These are phyloP conservation scores for Heteractis magnifica DNA, from an alignment of 92 coral and sea anemone genomes.

Conservation along the genomic window DNA sequence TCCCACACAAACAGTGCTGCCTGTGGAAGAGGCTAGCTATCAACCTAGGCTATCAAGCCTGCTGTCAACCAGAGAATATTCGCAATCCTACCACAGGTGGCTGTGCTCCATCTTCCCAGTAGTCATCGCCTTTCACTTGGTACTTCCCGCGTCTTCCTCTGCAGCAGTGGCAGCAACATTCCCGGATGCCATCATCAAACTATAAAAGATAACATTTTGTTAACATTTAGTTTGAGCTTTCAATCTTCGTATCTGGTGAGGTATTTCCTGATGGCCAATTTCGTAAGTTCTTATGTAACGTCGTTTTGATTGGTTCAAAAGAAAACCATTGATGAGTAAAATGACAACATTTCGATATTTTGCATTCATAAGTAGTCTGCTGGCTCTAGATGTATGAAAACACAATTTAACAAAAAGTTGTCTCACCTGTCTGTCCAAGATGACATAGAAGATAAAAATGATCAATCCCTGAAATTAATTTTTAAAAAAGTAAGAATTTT, in stretches of 20 bases:
- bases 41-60: no score
- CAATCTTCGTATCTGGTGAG: background rate
- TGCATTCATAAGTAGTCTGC: no score
- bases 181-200: slow-evolving; percentile 77
- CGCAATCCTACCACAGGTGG: background rate
- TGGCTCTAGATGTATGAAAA: no score
- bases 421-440: slow-evolving; percentile 79
- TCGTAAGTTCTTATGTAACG: no score
- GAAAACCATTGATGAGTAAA: no score
- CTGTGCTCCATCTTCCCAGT: slow-evolving; percentile 32
- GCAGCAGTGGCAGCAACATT: slow-evolving; percentile 74
- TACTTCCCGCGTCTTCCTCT: slow-evolving; percentile 71
- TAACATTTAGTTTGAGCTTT: background rate
- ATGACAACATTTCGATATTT: no score
- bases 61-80: background rate
- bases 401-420: background rate
- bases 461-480: slow-evolving; percentile 64
- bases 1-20: no score
- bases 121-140: slow-evolving; percentile 47
- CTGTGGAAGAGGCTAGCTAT: no score
- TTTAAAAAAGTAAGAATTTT: no score
- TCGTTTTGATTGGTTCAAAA: no score
- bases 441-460: slow-evolving; percentile 64
- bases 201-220: slow-evolving; percentile 16
- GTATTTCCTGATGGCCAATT: no score